Base-by-base conservation (phyloP, 2,888 invertebrate genomes). In the Selenia dentaria region DNA sequence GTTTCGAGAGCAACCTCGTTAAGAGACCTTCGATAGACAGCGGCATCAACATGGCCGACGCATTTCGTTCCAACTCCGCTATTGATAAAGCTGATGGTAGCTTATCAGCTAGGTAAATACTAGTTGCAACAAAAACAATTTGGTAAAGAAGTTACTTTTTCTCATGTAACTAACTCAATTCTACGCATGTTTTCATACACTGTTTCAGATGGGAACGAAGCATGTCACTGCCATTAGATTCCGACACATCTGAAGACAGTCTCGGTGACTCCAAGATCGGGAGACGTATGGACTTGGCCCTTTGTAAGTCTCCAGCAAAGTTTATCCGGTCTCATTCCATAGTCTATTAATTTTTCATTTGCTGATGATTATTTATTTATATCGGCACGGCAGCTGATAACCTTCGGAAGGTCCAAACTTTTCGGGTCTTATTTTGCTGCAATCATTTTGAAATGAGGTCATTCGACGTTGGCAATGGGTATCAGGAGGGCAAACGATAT, bases 211-310 rank as follows among this genome's bases (percentile, higher is more conserved):
- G 93, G 87, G 94, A 94, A 78, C 83, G 94, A 62, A 94, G 94
- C 71, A 93, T 94, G 93, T 94, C 94, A 4, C 78, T 94, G 44
- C 94, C 95, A 22, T 76, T 94, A 62, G 88, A 91, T 59, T 75
- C 86, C 51, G 84, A 91, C 56, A 88, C 76, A 1, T 85, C 85
- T 2, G 87, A 86, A 63, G 91, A 86, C 58, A 89, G 85, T 63
- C 76, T 84, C 16, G 78, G 86, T 2, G 90, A 91, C 48, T 67
- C 77, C 29, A 89, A 89, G 64, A 73, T 90, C 51, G 92, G 93
- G 54, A 92, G 95, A 61, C 94, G 95, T 80, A 96, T 96, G 95
- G 96, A 96, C 74, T 94, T 96, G 78, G 95, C 96, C 51, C 91
- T 96, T 75, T 96, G 96, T 96, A 94, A 96, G 96, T 88, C 64